Evolutionary conservation across 2,888 invertebrate species (phyloP).

Genomic region (Cephonodes hylas): DNA sequence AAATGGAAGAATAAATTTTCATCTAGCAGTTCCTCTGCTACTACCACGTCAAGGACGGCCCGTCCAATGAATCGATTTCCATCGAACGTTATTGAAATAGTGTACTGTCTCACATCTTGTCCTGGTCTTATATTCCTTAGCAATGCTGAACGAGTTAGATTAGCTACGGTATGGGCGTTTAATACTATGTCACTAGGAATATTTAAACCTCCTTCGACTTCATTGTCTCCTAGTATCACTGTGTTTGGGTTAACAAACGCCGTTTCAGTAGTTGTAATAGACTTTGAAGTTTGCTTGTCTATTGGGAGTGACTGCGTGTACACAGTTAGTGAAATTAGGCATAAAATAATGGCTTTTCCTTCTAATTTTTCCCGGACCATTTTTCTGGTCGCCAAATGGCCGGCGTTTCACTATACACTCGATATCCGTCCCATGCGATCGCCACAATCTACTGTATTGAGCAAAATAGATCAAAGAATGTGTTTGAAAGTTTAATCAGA

Average conservation of each 20-base stretch:
- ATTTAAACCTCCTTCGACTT: neutral
- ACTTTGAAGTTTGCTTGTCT: slow-evolving; percentile 18
- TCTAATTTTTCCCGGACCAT: slow-evolving; percentile 57
- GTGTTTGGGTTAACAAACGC: slow-evolving; percentile 20
- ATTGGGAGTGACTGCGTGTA: slow-evolving; percentile 48
- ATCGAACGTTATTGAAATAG: slow-evolving; percentile 40
- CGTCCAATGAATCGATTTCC: slow-evolving; percentile 46
- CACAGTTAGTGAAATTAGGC: slow-evolving; percentile 39
- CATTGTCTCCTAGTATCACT: neutral
- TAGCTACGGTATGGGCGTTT: slow-evolving; percentile 22
- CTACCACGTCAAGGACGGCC: slow-evolving; percentile 37
- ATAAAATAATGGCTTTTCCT: slow-evolving; percentile 46
- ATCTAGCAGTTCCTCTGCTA: slow-evolving; percentile 37
- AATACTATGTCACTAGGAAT: slow-evolving; percentile 13
- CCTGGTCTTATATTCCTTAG: slow-evolving; percentile 45
- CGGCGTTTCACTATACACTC: slow-evolving; percentile 30
- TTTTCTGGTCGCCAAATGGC: slow-evolving; percentile 38
- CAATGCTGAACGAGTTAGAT: slow-evolving; percentile 23
- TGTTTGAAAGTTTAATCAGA: slow-evolving; percentile 20
- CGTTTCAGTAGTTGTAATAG: slow-evolving; percentile 23
- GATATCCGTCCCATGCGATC: slow-evolving; percentile 40
- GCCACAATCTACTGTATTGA: slow-evolving; percentile 28
- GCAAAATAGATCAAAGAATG: slow-evolving; percentile 34
- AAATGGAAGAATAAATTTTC: slow-evolving; percentile 40
- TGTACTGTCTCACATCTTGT: slow-evolving; percentile 41